Conservation (phyloP, 2,888 invertebrate species). For the Caenorhabditis angaria region DNA sequence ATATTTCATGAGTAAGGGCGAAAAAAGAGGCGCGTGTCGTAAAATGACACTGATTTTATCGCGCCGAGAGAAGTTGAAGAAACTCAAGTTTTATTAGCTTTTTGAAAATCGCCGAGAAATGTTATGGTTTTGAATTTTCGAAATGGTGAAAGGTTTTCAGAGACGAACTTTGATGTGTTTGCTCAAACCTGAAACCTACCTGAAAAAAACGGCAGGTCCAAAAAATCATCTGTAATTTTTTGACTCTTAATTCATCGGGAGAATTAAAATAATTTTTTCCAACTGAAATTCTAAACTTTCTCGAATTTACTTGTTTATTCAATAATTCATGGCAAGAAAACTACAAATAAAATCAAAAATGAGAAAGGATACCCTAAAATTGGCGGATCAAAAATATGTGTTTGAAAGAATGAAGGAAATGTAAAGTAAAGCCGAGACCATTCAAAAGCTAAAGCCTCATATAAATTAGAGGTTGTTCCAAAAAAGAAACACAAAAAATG, state of each 20-base stretch:
- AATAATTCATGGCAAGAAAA: not conserved
- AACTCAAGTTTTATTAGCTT: too few species aligned
- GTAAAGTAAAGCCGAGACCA: conserved; percentile 2
- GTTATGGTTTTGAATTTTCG: too few species aligned
- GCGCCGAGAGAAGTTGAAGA: not conserved
- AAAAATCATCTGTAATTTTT: too few species aligned
- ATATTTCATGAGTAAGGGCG: not conserved
- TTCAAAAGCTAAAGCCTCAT: not conserved
- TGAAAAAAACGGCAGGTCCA: too few species aligned
- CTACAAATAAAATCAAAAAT: not conserved
- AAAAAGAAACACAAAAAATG: not conserved
- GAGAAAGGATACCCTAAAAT: not conserved
- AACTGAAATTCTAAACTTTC: too few species aligned
- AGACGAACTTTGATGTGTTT: too few species aligned
- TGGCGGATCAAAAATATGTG: not conserved
- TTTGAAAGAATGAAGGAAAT: not conserved
- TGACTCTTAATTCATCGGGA: too few species aligned
- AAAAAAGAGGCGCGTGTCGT: not conserved
- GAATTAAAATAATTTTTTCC: too few species aligned
- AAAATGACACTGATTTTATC: conserved; percentile 4
- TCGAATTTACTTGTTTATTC: too few species aligned
- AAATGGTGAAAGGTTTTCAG: too few species aligned
- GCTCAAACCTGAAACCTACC: too few species aligned
- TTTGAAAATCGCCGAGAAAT: too few species aligned
- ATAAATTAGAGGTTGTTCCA: not conserved